These are phyloP conservation scores for Acanthornis magna DNA, from an alignment of 2,797 vertebrate species.

Conservation along the genomic window DNA sequence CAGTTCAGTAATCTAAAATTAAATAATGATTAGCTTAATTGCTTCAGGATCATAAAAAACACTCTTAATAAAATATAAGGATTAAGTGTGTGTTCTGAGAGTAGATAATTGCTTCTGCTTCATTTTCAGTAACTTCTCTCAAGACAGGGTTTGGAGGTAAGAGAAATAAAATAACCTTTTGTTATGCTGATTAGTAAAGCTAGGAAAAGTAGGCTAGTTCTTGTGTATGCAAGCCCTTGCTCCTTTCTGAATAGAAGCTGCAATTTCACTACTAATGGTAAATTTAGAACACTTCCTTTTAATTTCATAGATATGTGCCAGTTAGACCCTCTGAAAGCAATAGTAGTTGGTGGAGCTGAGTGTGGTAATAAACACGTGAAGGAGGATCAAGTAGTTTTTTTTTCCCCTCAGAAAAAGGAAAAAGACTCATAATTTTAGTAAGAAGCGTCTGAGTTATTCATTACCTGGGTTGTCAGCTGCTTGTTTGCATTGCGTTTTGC, in stretches of 20 bases:
- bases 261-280: not conserved
- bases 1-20: conserved; percentile 55
- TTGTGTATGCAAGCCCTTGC: not conserved
- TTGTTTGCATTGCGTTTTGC: conserved; percentile 24
- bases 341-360: not conserved
- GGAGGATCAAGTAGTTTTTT: not conserved
- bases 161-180: conserved; percentile 30
- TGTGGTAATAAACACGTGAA: not conserved
- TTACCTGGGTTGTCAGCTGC: not conserved
- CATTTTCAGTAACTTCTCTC: conserved; percentile 34
- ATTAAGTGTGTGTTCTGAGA: conserved; percentile 43
- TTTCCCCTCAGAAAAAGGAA: not conserved
- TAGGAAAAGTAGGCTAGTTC: conserved; percentile 19
- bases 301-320: not conserved
- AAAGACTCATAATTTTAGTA: not conserved
- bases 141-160: conserved; percentile 16
- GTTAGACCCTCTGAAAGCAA: not conserved
- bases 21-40: conserved; percentile 63
- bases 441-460: not conserved
- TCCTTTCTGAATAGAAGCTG: not conserved
- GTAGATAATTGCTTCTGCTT: conserved; percentile 45
- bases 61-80: conserved; percentile 39
- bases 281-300: not conserved
- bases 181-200: conserved; percentile 36
- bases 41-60: conserved; percentile 41